Conservation (phyloP, 2,888 invertebrate genomes). For the Herminia tarsipennalis region DNA sequence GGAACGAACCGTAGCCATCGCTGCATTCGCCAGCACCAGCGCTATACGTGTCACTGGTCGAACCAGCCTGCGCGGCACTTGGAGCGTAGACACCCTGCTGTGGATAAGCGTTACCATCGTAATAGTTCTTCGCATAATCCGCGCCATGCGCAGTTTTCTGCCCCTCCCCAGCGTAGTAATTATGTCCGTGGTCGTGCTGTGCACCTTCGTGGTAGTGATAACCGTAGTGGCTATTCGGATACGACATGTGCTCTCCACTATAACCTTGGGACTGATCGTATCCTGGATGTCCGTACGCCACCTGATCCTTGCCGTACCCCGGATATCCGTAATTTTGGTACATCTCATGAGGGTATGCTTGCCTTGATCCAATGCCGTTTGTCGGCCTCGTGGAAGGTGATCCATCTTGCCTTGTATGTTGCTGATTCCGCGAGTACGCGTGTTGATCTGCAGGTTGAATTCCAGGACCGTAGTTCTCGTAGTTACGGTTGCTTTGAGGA, state of each 20-base stretch:
- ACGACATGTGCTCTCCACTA: constrained; percentile 73
- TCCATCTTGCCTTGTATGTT: constrained; percentile 68
- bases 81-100: constrained; percentile 60
- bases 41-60: constrained; percentile 72
- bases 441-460: constrained; percentile 76
- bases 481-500: constrained; percentile 74
- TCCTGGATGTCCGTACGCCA: constrained; percentile 85
- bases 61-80: constrained; percentile 51
- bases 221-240: constrained; percentile 79
- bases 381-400: constrained; percentile 67
- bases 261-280: constrained; percentile 80
- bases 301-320: constrained; percentile 82
- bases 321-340: constrained; percentile 84
- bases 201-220: constrained; percentile 81
- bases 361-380: constrained; percentile 73
- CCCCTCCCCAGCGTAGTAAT: constrained; percentile 76
- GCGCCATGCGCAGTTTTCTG: constrained; percentile 81
- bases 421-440: constrained; percentile 75
- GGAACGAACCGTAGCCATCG: constrained; percentile 89
- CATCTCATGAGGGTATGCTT: constrained; percentile 79
- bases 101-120: constrained; percentile 70
- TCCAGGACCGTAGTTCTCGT: constrained; percentile 68
- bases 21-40: constrained; percentile 79
- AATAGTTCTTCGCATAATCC: constrained; percentile 83
- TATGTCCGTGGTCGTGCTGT: constrained; percentile 74